A percentile compares a stretch with the other conserved stretches of the same genome.
phyloP scores from a whole-genome alignment of 2,113 vertebrate genomes.

The Cephalophus harveyi region DNA sequence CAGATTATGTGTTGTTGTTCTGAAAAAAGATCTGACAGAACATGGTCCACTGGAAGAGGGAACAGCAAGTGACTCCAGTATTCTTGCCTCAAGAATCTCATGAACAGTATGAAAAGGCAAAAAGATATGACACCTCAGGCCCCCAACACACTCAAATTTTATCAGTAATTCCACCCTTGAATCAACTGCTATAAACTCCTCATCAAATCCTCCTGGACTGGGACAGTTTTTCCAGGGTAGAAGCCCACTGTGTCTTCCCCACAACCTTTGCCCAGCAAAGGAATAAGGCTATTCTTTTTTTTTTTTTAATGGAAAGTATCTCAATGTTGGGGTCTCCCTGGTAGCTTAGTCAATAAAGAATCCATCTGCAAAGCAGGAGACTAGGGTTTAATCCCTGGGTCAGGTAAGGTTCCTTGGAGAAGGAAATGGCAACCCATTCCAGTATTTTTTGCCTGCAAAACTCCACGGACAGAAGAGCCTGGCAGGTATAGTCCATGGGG shows the following conservation, averaged over 20 bases:
- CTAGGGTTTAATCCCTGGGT: neutral
- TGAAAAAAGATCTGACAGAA: neutral
- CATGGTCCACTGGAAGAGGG: neutral
- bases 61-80: neutral
- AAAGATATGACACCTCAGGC: neutral
- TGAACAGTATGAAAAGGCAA: neutral
- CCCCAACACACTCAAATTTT: neutral
- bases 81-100: neutral
- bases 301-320: neutral
- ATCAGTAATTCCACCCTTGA: neutral
- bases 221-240: neutral
- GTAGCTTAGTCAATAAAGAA: neutral
- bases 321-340: neutral
- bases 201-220: neutral
- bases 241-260: neutral
- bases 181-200: neutral
- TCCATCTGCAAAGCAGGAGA: neutral
- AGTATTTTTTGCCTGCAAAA: neutral
- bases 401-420: neutral
- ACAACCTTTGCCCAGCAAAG: neutral
- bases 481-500: neutral
- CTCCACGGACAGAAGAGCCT: neutral
- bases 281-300: neutral
- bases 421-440: neutral
- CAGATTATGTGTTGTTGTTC: neutral